A percentile compares a stretch with the other conserved stretches of the same genome.
Conservation (phyloP, 1,140 invertebrate genomes). For the Drosophila malerkotliana region DNA sequence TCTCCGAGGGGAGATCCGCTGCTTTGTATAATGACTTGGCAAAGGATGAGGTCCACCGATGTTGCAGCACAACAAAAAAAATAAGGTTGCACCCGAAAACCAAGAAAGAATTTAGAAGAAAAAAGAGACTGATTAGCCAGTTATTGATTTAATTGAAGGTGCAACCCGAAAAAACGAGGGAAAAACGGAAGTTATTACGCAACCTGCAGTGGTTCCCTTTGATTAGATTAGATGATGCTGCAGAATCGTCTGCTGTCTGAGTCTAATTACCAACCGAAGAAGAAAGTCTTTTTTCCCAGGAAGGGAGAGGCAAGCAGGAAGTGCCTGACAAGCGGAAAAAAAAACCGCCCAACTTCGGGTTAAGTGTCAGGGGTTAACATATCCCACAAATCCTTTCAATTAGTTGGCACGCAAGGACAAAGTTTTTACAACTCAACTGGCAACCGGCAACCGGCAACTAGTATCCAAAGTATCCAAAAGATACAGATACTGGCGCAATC, state of each 20-base stretch:
- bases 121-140: conserved; percentile 61
- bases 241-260: conserved; percentile 26
- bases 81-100: conserved; percentile 14
- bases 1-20: conserved; percentile 19
- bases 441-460: conserved; percentile 29
- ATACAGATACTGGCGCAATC: conserved; percentile 60
- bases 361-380: conserved; percentile 44
- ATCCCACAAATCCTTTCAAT: conserved; percentile 66
- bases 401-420: conserved; percentile 69
- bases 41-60: conserved; percentile 58
- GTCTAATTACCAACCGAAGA: conserved; percentile 53
- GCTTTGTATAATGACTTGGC: conserved; percentile 65
- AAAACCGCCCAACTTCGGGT: neutral
- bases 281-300: conserved; percentile 27
- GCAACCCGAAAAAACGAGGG: conserved; percentile 15
- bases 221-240: conserved; percentile 77
- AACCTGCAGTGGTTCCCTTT: conserved; percentile 38
- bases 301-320: conserved; percentile 59
- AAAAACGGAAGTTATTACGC: conserved; percentile 75
- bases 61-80: conserved; percentile 30
- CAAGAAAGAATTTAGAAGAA: conserved; percentile 1
- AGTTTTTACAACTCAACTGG: conserved; percentile 68
- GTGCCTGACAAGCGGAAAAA: conserved; percentile 14
- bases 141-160: conserved; percentile 71
- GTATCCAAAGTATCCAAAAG: conserved; percentile 42